Evolutionary conservation across 1,140 invertebrate species (phyloP), one percentile per base, ranked within the genome.

Genomic region (Calephelis nemesis): DNA sequence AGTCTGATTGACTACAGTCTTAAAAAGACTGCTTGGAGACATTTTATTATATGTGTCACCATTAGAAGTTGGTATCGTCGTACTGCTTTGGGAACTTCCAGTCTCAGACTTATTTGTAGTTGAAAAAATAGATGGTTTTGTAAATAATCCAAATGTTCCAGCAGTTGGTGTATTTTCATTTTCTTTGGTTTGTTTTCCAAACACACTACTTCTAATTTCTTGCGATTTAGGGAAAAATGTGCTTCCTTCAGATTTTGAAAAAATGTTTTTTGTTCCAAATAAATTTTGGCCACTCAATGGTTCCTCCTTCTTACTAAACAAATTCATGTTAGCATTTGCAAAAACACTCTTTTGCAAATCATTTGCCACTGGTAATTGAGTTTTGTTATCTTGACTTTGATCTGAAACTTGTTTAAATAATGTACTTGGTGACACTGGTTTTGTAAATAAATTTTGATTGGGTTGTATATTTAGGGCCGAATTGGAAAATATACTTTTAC

Each of bases 21-120:
- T 91, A 67, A 89, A 89, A 65, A 90, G 71, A 70, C 73, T 88
- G n/a, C 84, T 80, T 30, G 88, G 87, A 11, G 86, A 88, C 47
- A 84, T 48, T 48, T 54, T 63, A 64, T 73, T 77, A 13, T 63
- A 49, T 58, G 45, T 77, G 71, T 65, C 72, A 47, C 81, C 78
- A 72, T 85, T 85, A 40, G 30, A 13, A 64, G 40, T 5, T 63
- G 70, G n/a, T n/a, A 54, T 40, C 48, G 45, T 47, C 54, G 66
- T 68, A 63, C 7, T 47, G 47, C 66, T 67, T 66, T 72, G 63
- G 5, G 68, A 19, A 68, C 72, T 74, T 58, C 70, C 63, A 9
- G 71, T 52, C 52, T 76, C 68, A 10, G 48, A 7, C 5, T 65
- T 74, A 42, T 13, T 62, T 7, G 47, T 65, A 68, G 62, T 64